These are phyloP conservation scores for Ptychochromis oligacanthus DNA, from an alignment of 2,113 vertebrate species.

Conservation along the genomic window DNA sequence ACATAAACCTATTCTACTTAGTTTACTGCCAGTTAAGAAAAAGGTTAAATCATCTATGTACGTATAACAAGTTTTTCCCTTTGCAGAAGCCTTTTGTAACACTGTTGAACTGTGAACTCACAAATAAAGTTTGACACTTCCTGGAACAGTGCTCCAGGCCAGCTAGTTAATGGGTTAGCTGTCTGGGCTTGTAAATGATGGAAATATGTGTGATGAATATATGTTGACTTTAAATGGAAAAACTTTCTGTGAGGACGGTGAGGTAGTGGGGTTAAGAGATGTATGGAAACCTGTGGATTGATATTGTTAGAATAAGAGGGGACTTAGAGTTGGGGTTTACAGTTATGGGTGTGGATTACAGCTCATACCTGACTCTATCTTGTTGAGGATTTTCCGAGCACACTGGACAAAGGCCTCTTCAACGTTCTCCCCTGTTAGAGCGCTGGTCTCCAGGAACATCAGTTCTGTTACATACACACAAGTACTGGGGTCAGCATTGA, in stretches of 20 bases:
- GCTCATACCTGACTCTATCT: slow-evolving; percentile 90
- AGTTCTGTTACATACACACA: slow-evolving; percentile 79
- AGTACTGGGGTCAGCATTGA: not conserved
- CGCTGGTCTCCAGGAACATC: slow-evolving; percentile 94
- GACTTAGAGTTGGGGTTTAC: not conserved
- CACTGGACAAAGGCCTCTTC: slow-evolving; percentile 94
- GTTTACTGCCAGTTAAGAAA: not conserved
- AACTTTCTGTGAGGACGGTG: not conserved
- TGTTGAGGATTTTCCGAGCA: slow-evolving; percentile 92
- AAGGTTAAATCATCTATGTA: not conserved
- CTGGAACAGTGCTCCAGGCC: not conserved
- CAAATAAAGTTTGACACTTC: not conserved
- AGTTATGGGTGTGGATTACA: not conserved
- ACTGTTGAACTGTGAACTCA: no score
- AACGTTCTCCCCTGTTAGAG: slow-evolving; percentile 92
- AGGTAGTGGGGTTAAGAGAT: not conserved
- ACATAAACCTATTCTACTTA: not conserved
- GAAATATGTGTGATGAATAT: not conserved
- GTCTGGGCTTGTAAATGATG: not conserved
- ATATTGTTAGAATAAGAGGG: not conserved
- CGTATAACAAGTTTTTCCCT: not conserved
- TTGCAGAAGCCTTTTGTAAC: not conserved
- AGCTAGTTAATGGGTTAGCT: not conserved
- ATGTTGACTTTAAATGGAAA: not conserved
- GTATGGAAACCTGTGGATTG: not conserved